Evolutionary conservation across 2,113 vertebrate genomes (phyloP), one percentile per base, ranked within the genome.

Genomic region (Silurus meridionalis): DNA sequence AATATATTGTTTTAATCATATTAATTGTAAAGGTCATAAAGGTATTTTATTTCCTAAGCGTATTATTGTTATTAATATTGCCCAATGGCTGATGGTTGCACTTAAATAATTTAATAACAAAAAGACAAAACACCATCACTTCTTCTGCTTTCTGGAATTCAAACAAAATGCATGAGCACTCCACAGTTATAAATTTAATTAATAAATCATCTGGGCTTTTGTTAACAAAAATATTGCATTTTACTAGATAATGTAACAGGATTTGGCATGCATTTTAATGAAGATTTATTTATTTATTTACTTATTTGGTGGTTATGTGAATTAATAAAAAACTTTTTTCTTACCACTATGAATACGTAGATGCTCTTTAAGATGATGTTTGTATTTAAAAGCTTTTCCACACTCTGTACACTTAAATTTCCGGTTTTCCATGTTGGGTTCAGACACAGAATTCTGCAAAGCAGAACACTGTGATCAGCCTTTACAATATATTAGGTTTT

Each of bases 341-440:
- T 94, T 92, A 96, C 96, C 96, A 79, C 96, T 96, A 91, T 96
- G 96, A 90, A 96, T 96, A 37, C 96, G 95, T 55, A 96, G 92
- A 90, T 96, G 96, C 86, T 96, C 96, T 91, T 96, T 96, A 87
- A 96, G 95, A 91, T 96, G 96, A 90, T 96, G 96, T 89, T 96
- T 96, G 92, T 96, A 96, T 91, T 96, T 96, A 91, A 96, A 96
- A 2, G 95, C 95, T 91, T 96, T 96, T 82, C 95, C 95, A 93
- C 96, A 96, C 89, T 96, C 94, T 81, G 92, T 86, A 90, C 96
- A 96, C 92, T 96, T 95, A 86, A 96, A 96, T 91, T 96, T 96
- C 84, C 96, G 93, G 86, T 90, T 94, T 89, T 96, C 96, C 82
- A 91, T 82, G 58, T 87, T 83, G 82, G 93, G 93, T 82, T 95